These are phyloP conservation scores for Trachelus stipa DNA, from an alignment of 2,888 invertebrate genomes.

Conservation along the genomic window DNA sequence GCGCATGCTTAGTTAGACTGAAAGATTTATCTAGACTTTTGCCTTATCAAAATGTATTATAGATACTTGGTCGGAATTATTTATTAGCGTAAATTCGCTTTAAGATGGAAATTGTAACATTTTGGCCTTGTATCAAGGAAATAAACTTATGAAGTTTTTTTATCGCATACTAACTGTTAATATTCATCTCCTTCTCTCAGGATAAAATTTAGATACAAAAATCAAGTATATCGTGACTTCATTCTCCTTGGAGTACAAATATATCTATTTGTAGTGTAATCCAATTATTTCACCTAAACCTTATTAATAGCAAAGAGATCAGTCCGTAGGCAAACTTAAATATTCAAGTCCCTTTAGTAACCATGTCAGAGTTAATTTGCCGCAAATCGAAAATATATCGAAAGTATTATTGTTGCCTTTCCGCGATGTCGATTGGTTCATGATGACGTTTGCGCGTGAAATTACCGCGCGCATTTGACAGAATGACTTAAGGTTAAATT, in stretches of 20 bases:
- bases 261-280: too few relatives aligned
- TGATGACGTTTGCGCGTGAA: too few relatives aligned
- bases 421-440: too few relatives aligned
- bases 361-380: too few relatives aligned
- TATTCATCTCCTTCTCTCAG: neutral
- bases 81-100: neutral
- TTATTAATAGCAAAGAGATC: neutral
- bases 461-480: too few relatives aligned
- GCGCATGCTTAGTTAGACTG: neutral
- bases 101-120: neutral
- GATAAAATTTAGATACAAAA: neutral
- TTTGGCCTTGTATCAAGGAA: neutral
- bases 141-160: neutral
- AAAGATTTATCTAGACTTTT: conserved; percentile 3
- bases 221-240: neutral
- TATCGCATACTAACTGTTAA: neutral
- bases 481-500: too few relatives aligned
- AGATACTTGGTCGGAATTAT: neutral
- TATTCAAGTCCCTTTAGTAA: too few relatives aligned
- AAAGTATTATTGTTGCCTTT: too few relatives aligned
- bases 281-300: neutral
- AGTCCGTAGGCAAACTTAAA: neutral
- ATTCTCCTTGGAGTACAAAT: too few relatives aligned
- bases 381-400: too few relatives aligned
- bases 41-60: conserved; percentile 8